Conservation (phyloP, 2,888 invertebrate genomes). For the Cantharis rufa region DNA sequence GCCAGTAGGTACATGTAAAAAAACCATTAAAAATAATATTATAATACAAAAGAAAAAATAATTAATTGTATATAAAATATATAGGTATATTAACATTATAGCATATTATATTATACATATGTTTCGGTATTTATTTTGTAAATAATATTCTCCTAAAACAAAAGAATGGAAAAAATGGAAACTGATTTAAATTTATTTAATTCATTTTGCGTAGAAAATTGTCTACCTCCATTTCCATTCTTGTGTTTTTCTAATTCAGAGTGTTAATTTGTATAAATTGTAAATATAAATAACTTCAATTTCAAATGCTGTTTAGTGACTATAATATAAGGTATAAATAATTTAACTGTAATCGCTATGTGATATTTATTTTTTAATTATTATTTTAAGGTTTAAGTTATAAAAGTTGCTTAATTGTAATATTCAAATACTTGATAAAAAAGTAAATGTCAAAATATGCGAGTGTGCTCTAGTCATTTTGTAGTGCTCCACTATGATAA, state of each 20-base stretch:
- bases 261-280: background rate
- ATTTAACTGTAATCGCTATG: background rate
- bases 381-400: background rate
- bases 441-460: constrained; percentile 16
- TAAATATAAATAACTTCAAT: background rate
- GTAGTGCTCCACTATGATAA: constrained; percentile 40
- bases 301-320: background rate
- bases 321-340: background rate
- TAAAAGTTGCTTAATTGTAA: background rate
- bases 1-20: background rate
- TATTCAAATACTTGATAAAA: background rate
- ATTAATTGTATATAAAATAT: background rate
- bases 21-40: background rate
- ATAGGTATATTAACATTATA: background rate
- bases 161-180: background rate
- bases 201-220: background rate
- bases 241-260: background rate
- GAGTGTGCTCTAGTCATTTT: constrained; percentile 43
- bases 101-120: background rate
- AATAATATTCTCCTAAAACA: background rate
- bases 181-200: too few relatives aligned
- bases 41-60: background rate
- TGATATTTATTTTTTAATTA: background rate
- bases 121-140: background rate
- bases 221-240: background rate